Evolutionary conservation across 2,113 vertebrate genomes (phyloP).

Genomic region (Gallinago paraguaiae): DNA sequence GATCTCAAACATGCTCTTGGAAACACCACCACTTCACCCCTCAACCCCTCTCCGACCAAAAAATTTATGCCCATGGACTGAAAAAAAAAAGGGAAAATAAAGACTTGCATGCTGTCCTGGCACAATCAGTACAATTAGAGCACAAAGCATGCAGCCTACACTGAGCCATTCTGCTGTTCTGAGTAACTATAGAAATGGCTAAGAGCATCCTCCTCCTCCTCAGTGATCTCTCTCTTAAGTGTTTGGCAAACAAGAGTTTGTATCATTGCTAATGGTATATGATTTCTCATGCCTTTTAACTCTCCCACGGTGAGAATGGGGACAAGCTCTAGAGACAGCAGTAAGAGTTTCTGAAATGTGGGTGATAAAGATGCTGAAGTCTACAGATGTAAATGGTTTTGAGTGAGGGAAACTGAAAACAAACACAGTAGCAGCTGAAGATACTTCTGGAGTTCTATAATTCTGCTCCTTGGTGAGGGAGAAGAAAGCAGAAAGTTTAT

Average conservation of each 20-base stretch:
- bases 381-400: not conserved
- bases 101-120: not conserved
- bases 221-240: not conserved
- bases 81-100: not conserved
- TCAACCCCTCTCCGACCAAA: not conserved
- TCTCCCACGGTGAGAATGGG: not conserved
- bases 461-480: not conserved
- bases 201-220: not conserved
- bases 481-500: not conserved
- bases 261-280: not conserved
- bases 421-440: not conserved
- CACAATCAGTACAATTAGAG: fast-evolving
- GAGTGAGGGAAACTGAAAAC: conserved; percentile 14
- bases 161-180: not conserved
- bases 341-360: conserved; percentile 35
- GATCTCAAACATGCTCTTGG: not conserved
- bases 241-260: not conserved
- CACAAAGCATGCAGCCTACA: not conserved
- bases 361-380: conserved; percentile 41
- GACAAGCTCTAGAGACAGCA: conserved; percentile 46
- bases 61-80: not conserved
- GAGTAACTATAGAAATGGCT: not conserved
- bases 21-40: not conserved
- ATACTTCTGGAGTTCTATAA: not conserved
- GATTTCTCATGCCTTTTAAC: conserved; percentile 23